Conservation (phyloP, 2,888 invertebrate genomes). For the Pseudoips prasinana region DNA sequence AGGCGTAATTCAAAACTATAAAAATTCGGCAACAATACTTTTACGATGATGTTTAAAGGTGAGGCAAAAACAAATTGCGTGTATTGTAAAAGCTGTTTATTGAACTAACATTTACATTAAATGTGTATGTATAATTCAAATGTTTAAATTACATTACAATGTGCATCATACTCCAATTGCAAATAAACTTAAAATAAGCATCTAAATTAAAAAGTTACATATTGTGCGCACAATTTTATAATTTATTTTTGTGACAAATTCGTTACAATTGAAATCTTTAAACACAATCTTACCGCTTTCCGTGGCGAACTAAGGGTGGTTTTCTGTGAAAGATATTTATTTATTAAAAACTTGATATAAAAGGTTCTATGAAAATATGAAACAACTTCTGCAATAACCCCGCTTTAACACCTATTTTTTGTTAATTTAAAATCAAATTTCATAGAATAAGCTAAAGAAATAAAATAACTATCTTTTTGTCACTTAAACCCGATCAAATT, state of each 20-base stretch:
- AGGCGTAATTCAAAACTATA: conserved; percentile 31
- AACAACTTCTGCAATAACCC: too few relatives aligned
- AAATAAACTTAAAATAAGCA: conserved; percentile 10
- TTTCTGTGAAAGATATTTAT: conserved; percentile 22
- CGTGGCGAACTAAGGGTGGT: conserved; percentile 14
- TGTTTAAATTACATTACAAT: too few relatives aligned
- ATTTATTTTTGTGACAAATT: conserved; percentile 17
- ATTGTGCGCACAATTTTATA: conserved; percentile 11
- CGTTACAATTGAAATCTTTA: conserved; percentile 28
- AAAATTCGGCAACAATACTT: conserved; percentile 26
- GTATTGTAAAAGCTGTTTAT: conserved; percentile 63
- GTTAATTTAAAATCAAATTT: too few relatives aligned
- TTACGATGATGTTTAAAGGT: conserved; percentile 52
- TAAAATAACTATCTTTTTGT: too few relatives aligned
- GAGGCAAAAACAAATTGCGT: conserved; percentile 61
- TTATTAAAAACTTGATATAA: too few relatives aligned
- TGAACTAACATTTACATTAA: conserved; percentile 49
- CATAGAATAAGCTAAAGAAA: too few relatives aligned
- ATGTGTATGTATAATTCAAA: conserved; percentile 40
- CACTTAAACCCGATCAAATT: too few relatives aligned
- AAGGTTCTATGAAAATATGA: too few relatives aligned
- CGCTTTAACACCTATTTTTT: too few relatives aligned
- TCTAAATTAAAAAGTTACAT: conserved; percentile 2
- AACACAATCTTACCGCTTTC: conserved; percentile 33
- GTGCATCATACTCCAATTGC: conserved; percentile 35